A percentile compares a stretch with the other conserved stretches of the same genome.
Conservation (phyloP, 2,888 invertebrate genomes). For the Calliopum simillimum region DNA sequence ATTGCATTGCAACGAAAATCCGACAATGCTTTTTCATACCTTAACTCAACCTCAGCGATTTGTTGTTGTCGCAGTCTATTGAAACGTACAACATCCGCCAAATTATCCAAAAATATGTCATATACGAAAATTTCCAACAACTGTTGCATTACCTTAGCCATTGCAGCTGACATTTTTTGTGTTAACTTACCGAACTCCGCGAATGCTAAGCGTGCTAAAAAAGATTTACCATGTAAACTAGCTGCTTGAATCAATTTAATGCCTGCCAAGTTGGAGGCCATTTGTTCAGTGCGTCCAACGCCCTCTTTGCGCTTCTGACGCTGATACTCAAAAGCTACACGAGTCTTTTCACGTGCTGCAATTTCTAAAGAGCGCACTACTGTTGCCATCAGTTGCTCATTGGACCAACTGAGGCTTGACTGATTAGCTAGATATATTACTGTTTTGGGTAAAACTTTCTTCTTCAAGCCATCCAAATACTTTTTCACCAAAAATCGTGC, state of each 20-base stretch:
- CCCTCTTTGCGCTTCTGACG: conserved; percentile 58
- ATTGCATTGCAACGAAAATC: conserved; percentile 89
- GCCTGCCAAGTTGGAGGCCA: conserved; percentile 87
- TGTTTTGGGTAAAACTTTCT: conserved; percentile 74
- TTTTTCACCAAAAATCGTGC: conserved; percentile 85
- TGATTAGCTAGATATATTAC: conserved; percentile 70
- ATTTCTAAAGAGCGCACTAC: conserved; percentile 67
- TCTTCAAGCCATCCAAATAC: conserved; percentile 74
- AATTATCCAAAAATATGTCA: conserved; percentile 53
- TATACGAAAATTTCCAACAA: conserved; percentile 54
- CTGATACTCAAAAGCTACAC: conserved; percentile 76
- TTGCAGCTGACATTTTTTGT: conserved; percentile 26
- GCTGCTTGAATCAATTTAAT: conserved; percentile 84
- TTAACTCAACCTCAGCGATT: conserved; percentile 71
- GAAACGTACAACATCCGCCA: conserved; percentile 53
- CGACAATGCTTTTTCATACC: conserved; percentile 77
- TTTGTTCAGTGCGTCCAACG: conserved; percentile 73
- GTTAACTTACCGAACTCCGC: conserved; percentile 42
- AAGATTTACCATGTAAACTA: conserved; percentile 68
- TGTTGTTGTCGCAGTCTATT: conserved; percentile 50
- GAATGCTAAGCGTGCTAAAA: conserved; percentile 51
- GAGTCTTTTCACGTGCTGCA: conserved; percentile 72
- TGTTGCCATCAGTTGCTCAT: conserved; percentile 38
- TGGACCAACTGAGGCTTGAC: conserved; percentile 68
- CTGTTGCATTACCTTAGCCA: conserved; percentile 43